Evolutionary conservation across 2,113 vertebrate species (phyloP), one percentile per base, ranked within the genome.

Genomic region (Isurus oxyrinchus): DNA sequence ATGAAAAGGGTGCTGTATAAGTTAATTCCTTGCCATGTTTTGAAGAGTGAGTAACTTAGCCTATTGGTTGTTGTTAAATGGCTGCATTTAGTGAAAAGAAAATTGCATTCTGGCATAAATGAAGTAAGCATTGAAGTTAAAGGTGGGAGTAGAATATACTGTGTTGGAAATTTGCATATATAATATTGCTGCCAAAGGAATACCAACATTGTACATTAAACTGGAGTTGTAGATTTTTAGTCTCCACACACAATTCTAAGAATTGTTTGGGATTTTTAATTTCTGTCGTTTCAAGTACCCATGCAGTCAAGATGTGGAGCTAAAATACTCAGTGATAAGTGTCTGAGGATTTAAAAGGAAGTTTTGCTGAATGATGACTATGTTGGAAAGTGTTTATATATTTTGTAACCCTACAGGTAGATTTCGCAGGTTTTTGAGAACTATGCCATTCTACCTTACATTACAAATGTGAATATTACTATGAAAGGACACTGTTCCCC

Each of bases 21-120:
- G 98, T 98, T 99, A 99, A 99, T 99, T 98, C 99, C 98, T 99
- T 97, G 98, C 98, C 99, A 98, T 98, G 98, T 98, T 98, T 99
- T 99, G 99, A 99, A 99, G 99, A 99, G 99, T 99, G 98, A 98
- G 98, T 98, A 99, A 99, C 99, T 99, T 99, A 98, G 98, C 99
- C 98, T 99, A 98, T 98, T 98, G 98, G 49, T 72, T 95, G 44
- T 49, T 95, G 94, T 69, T 21, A 95, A 93, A 95, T 53, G 94
- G 25, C 63, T 95, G 25, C 5, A 31, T 67, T 72, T 95, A 72
- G 90, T 95, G 94, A 72, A 95, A 72, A 55, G 94, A 76, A 95
- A 72, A 72, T 53, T 55, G 67, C 40, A 2, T 95, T 72, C 94
- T 95, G 67, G 40, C 55, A 25, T 95, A 53, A 49, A 95, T 13